These are phyloP conservation scores for Pediacus dermestoides DNA, from an alignment of 2,888 invertebrate genomes.

Conservation along the genomic window DNA sequence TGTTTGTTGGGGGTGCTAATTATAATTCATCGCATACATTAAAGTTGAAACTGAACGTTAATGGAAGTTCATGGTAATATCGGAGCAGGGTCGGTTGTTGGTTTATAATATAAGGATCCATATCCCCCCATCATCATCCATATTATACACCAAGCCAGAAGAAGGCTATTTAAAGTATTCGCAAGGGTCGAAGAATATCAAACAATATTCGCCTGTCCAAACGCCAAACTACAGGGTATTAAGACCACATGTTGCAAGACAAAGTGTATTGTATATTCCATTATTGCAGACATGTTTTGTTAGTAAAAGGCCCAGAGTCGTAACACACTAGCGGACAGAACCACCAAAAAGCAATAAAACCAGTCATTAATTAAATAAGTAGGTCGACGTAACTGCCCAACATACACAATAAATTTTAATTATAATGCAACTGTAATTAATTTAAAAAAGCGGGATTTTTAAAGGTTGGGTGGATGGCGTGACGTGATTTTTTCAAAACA, in stretches of 20 bases:
- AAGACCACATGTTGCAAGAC: constrained; percentile 48
- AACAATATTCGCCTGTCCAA: constrained; percentile 22
- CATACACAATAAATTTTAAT: constrained; percentile 19
- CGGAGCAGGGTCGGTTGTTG: constrained; percentile 21
- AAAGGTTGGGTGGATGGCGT: too few relatives aligned
- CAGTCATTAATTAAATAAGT: constrained; percentile 23
- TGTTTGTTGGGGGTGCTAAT: too few relatives aligned
- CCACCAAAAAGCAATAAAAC: constrained; percentile 21
- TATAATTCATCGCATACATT: constrained; percentile 1
- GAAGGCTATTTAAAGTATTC: constrained; percentile 20
- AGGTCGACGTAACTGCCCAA: constrained; percentile 21
- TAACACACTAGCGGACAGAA: neutral
- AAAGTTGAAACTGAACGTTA: constrained; percentile 10
- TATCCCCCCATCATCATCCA: constrained; percentile 19
- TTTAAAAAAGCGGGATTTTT: too few relatives aligned
- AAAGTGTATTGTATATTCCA: constrained; percentile 44
- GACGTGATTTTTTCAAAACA: too few relatives aligned
- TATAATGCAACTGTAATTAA: constrained; percentile 3
- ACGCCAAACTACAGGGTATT: constrained; percentile 34
- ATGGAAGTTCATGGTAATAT: constrained; percentile 25
- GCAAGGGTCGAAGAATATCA: constrained; percentile 13
- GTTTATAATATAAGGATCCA: too few relatives aligned
- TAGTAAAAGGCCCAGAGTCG: constrained; percentile 3
- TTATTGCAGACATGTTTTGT: constrained; percentile 34
- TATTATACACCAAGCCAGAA: constrained; percentile 19